Evolutionary conservation across 2,113 vertebrate genomes (phyloP).

Genomic region (Bubalus kerabau): DNA sequence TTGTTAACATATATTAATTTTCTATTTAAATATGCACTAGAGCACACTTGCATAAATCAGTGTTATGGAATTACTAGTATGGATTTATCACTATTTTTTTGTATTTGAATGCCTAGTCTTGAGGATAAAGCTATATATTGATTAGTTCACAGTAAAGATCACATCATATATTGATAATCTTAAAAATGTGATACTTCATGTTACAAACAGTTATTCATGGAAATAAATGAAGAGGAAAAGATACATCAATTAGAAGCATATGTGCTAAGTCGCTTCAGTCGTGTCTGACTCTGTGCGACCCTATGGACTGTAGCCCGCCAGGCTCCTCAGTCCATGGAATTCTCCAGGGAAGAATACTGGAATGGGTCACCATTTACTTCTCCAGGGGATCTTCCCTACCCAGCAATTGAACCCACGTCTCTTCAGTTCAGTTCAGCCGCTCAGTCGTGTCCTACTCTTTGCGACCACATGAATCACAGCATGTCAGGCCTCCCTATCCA

Average conservation of each 20-base stretch:
- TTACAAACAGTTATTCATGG: neutral
- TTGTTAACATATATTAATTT: neutral
- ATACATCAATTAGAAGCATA: neutral
- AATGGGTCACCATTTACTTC: neutral
- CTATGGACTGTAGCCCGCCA: neutral
- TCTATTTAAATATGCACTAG: neutral
- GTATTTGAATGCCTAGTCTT: neutral
- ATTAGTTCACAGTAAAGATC: neutral
- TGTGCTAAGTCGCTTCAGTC: neutral
- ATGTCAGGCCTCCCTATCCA: no score
- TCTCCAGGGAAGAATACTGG: neutral
- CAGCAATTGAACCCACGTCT: neutral
- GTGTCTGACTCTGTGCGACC: accelerated
- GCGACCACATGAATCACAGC: no score
- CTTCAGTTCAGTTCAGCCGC: neutral
- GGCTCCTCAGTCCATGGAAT: neutral
- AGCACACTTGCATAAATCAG: neutral
- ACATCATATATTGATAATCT: neutral
- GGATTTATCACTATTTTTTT: neutral
- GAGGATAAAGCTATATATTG: neutral
- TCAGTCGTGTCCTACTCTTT: no score
- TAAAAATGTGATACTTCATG: neutral
- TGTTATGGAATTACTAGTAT: neutral
- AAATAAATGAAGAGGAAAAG: neutral
- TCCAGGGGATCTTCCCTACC: neutral